These are phyloP conservation scores for Columba livia DNA, from an alignment of 2,113 vertebrate genomes.

Conservation along the genomic window DNA sequence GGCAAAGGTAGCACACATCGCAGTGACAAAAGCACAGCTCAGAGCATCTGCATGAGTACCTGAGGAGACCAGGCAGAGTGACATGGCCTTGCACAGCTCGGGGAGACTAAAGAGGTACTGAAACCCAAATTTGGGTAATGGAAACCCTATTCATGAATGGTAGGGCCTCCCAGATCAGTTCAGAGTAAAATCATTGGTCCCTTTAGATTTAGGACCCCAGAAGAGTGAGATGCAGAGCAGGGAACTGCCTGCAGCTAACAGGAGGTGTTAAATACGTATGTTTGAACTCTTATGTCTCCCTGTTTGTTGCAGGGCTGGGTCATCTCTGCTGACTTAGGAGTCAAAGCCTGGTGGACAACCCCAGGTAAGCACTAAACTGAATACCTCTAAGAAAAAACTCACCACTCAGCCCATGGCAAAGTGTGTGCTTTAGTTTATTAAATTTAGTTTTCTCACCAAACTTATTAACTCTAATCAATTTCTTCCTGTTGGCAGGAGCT, in stretches of 20 bases:
- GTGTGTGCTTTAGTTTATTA: fast-evolving
- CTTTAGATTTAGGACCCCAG: not conserved
- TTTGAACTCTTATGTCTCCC: not conserved
- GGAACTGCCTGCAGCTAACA: not conserved
- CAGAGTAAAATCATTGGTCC: not conserved
- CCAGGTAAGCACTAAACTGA: not conserved
- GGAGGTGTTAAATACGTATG: not conserved
- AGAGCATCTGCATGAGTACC: not conserved
- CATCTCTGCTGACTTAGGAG: not conserved
- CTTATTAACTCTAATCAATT: not conserved
- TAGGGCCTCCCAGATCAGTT: not conserved
- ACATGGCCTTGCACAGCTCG: not conserved
- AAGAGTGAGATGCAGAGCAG: not conserved
- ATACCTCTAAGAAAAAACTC: not conserved
- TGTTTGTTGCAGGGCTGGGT: not conserved
- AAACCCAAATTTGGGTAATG: not conserved
- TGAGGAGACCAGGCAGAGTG: not conserved
- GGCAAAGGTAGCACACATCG: not conserved
- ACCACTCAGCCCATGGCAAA: not conserved
- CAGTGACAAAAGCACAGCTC: not conserved
- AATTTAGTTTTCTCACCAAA: not conserved
- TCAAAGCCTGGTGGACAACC: not conserved
- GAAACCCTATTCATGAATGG: not conserved
- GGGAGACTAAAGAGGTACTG: not conserved
- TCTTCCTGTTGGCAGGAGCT: not conserved